Evolutionary conservation across 1,140 invertebrate genomes (phyloP).

Genomic region (Lethocerus indicus): DNA sequence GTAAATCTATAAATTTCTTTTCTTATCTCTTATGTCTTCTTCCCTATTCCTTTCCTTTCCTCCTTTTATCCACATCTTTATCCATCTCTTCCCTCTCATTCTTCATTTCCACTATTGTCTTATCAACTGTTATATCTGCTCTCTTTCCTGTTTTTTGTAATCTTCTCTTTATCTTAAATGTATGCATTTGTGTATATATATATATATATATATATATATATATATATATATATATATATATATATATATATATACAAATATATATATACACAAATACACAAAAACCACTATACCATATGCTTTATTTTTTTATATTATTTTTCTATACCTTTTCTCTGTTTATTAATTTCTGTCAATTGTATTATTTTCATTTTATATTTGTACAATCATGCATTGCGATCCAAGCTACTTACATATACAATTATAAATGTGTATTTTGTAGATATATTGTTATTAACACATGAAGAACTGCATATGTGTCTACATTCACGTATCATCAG

Average conservation of each 20-base stretch:
- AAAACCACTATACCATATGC: too few relatives aligned
- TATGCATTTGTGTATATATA: too few relatives aligned
- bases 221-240: too few relatives aligned
- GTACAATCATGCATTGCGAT: conserved; percentile 7
- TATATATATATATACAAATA: too few relatives aligned
- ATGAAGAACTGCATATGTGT: neutral
- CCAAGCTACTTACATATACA: conserved; percentile 1
- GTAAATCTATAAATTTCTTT: too few relatives aligned
- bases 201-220: too few relatives aligned
- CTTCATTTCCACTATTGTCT: too few relatives aligned
- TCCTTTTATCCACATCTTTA: conserved; percentile 17
- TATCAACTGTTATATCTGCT: too few relatives aligned
- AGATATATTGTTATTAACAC: conserved; percentile 4
- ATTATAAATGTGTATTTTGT: conserved; percentile 6
- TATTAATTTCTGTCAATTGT: conserved; percentile 6
- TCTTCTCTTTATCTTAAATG: too few relatives aligned
- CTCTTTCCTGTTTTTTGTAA: too few relatives aligned
- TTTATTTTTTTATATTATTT: too few relatives aligned
- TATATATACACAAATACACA: too few relatives aligned
- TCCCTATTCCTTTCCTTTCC: conserved; percentile 11
- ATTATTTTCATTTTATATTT: conserved; percentile 4
- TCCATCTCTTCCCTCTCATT: conserved; percentile 15
- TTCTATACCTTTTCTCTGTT: conserved; percentile 15
- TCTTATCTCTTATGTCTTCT: neutral
- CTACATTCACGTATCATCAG: conserved; percentile 7